phyloP scores from a whole-genome alignment of 2,797 vertebrate species.

The Sebastes goodei region DNA sequence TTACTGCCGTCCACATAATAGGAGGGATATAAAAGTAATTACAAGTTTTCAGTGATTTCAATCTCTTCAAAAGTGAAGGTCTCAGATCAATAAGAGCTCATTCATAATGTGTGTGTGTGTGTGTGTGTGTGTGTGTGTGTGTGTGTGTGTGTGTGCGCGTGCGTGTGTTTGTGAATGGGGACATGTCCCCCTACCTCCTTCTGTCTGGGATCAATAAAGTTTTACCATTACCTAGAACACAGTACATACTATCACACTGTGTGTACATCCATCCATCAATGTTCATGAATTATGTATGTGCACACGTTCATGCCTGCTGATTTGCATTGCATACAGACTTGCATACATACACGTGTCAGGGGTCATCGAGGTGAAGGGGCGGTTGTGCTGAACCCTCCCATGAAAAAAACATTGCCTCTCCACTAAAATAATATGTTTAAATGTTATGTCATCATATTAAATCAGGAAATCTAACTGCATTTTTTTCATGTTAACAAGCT shows the following conservation, averaged over 20 bases:
- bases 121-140: background rate
- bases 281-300: slow-evolving; percentile 51
- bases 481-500: background rate
- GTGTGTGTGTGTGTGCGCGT: background rate
- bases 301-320: slow-evolving; percentile 19
- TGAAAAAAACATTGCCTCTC: background rate
- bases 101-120: background rate
- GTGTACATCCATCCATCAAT: slow-evolving; percentile 30
- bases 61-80: slow-evolving; percentile 1
- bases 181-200: background rate
- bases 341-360: background rate
- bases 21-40: slow-evolving; percentile 36
- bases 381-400: background rate
- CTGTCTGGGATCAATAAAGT: slow-evolving; percentile 37
- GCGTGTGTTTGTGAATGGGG: background rate
- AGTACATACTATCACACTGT: background rate
- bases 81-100: slow-evolving; percentile 10
- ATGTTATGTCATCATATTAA: background rate
- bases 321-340: slow-evolving; percentile 29
- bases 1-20: slow-evolving; percentile 16
- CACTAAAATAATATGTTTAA: background rate
- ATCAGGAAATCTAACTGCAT: background rate
- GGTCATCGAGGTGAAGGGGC: background rate
- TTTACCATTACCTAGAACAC: slow-evolving; percentile 2
- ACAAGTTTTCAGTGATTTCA: slow-evolving; percentile 18